Evolutionary conservation across 2,888 invertebrate species (phyloP).

Genomic region (Noctua janthe): DNA sequence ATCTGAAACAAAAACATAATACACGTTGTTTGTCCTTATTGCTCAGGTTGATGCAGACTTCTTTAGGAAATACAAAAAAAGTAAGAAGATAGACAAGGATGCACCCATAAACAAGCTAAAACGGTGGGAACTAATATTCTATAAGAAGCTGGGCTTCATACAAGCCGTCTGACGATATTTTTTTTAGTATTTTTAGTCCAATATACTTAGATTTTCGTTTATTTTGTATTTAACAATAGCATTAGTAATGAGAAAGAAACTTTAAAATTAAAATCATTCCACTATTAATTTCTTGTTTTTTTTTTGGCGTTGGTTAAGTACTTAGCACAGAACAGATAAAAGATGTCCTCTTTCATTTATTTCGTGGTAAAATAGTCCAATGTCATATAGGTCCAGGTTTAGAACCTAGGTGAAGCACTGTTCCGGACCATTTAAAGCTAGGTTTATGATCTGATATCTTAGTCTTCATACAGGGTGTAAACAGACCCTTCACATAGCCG

Average conservation of each 20-base stretch:
- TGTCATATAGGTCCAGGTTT: too few species aligned
- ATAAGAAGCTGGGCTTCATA: slow-evolving; percentile 87
- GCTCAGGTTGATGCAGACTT: slow-evolving; percentile 80
- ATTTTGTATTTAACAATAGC: slow-evolving; percentile 27
- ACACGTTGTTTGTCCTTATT: neutral
- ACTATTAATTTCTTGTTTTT: slow-evolving; percentile 13
- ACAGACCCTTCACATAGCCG: too few species aligned
- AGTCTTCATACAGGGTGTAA: too few species aligned
- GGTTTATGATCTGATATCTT: too few species aligned
- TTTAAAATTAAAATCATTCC: slow-evolving; percentile 38
- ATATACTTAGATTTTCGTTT: slow-evolving; percentile 50
- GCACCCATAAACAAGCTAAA: slow-evolving; percentile 85
- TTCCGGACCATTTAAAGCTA: too few species aligned
- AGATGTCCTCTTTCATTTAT: neutral
- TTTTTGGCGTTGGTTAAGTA: neutral
- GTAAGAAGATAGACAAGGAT: slow-evolving; percentile 80
- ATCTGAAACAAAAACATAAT: neutral
- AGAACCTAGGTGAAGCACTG: too few species aligned
- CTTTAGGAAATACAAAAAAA: slow-evolving; percentile 84
- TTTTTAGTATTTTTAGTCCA: slow-evolving; percentile 64
- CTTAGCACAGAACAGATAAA: neutral
- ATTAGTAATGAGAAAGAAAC: slow-evolving; percentile 17
- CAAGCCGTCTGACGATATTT: slow-evolving; percentile 79
- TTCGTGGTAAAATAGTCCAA: neutral
- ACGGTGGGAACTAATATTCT: slow-evolving; percentile 86